phyloP scores from a whole-genome alignment of 2,113 vertebrate species.

The Cyprinus carpio region DNA sequence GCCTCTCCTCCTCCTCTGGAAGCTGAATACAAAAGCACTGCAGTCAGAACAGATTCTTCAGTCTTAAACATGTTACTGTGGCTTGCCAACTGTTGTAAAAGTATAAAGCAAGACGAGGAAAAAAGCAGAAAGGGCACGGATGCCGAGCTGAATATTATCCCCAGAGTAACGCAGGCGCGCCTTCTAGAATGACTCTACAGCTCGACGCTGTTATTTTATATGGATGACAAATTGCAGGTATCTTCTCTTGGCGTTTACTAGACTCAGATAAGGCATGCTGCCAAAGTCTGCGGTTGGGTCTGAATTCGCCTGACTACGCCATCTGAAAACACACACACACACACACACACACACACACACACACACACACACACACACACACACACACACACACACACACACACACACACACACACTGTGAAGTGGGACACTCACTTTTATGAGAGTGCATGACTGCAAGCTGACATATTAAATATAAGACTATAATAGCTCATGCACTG shows the following conservation, averaged over 20 bases:
- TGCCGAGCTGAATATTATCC: slow-evolving; percentile 50
- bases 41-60: slow-evolving; percentile 70
- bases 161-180: slow-evolving; percentile 27
- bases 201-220: slow-evolving; percentile 71
- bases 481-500: not conserved
- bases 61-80: slow-evolving; percentile 76
- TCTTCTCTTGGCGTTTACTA: slow-evolving; percentile 69
- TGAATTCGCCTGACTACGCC: slow-evolving; percentile 61
- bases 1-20: slow-evolving; percentile 71
- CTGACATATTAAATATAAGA: slow-evolving; percentile 28
- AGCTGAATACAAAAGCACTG: slow-evolving; percentile 72
- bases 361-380: not conserved
- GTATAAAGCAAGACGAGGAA: slow-evolving; percentile 53
- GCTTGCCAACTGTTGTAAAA: slow-evolving; percentile 81
- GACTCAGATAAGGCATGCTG: slow-evolving; percentile 58
- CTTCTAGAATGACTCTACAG: slow-evolving; percentile 58
- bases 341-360: slow-evolving; percentile 7
- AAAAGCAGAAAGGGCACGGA: slow-evolving; percentile 53
- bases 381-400: not conserved
- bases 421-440: slow-evolving; percentile 4
- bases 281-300: slow-evolving; percentile 59
- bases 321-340: slow-evolving; percentile 33
- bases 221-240: slow-evolving; percentile 78
- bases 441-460: slow-evolving; percentile 29
- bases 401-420: not conserved